Evolutionary conservation across 2,888 invertebrate species (phyloP), one percentile per base, ranked within the genome.

Genomic region (Heteropelma amictum): DNA sequence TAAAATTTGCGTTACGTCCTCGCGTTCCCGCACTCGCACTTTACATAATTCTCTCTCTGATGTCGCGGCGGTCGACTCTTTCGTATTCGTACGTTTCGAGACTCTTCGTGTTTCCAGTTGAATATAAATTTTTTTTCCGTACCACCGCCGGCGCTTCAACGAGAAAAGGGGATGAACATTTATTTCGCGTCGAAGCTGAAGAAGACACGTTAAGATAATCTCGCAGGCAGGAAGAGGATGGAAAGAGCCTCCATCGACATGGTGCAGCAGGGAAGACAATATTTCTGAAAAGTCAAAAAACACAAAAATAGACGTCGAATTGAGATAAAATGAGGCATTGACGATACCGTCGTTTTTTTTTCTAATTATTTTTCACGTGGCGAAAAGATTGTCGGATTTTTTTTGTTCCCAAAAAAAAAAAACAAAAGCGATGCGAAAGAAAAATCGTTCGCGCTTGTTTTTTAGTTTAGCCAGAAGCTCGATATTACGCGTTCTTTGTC

Each of bases 31-130:
- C n/a, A n/a, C n/a, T n/a, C n/a, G n/a, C 14, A 30, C 3, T 42
- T 42, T 65, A 30, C 19, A 35, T 56, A 33, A 33, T 63, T 68
- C 42, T 49, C n/a, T n/a, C 70, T 75, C 71, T 70, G 65, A 75
- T 75, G 60, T 67, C 38, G 33, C 5, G 10, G 12, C 26, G 14
- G 35, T 33, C 26, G 14, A 45, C 26, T 28, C 49, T 21, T 26
- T 38, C 12, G 58, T 17, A 70, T 30, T n/a, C n/a, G 6, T 14
- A 14, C 12, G 1, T 6, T 6, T 56, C 49, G 51, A 67, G 61
- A 75, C 53, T 71, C 67, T 51, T 60, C 40, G 33, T 30, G 17
- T 58, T 53, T 17, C 17, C 14, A 10, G 45, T 53, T 42, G 58
- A 12, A 17, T 17, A 30, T 53, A 19, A 14, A 19, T 30, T 45